A percentile compares a stretch with the other conserved stretches of the same genome.
These are phyloP conservation scores for Psilanteris sp. DNA, from an alignment of 1,140 invertebrate species.

Conservation along the genomic window DNA sequence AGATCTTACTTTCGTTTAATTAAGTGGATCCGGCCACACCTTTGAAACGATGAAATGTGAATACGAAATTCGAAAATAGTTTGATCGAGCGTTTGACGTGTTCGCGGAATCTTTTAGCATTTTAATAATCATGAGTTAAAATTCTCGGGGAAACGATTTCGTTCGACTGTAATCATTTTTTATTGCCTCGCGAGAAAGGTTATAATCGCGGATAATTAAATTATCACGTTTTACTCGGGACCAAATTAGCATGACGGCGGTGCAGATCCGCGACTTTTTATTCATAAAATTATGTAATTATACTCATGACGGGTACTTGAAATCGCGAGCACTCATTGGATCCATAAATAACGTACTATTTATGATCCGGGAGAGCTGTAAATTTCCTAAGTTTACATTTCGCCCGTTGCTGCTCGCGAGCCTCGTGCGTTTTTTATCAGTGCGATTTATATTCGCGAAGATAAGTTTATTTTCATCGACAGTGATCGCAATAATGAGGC, in stretches of 20 bases:
- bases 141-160: slow-evolving; percentile 6
- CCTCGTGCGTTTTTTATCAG: slow-evolving; percentile 35
- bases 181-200: slow-evolving; percentile 2
- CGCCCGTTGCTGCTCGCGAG: slow-evolving; percentile 6
- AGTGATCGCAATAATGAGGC: slow-evolving; percentile 44
- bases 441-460: slow-evolving; percentile 25
- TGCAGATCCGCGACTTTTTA: slow-evolving; percentile 20
- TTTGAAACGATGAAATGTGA: slow-evolving; percentile 11
- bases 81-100: slow-evolving; percentile 33
- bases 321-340: slow-evolving; percentile 14
- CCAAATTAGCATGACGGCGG: slow-evolving; percentile 20
- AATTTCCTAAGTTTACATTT: slow-evolving; percentile 47
- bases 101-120: slow-evolving; percentile 19
- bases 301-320: slow-evolving; percentile 2
- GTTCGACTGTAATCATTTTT: slow-evolving; percentile 11
- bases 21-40: slow-evolving; percentile 27
- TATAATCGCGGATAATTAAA: slow-evolving; percentile 33
- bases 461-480: slow-evolving; percentile 54
- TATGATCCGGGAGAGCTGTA: slow-evolving; percentile 37
- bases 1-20: slow-evolving; percentile 46
- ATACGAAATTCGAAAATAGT: slow-evolving; percentile 43
- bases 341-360: slow-evolving; percentile 48
- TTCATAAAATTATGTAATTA: slow-evolving; percentile 27
- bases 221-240: slow-evolving; percentile 4
- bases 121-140: slow-evolving; percentile 31